A percentile compares a stretch with the other conserved stretches of the same genome.
These are phyloP conservation scores for Eremophila alpestris DNA, from an alignment of 2,797 vertebrate species.

Conservation along the genomic window DNA sequence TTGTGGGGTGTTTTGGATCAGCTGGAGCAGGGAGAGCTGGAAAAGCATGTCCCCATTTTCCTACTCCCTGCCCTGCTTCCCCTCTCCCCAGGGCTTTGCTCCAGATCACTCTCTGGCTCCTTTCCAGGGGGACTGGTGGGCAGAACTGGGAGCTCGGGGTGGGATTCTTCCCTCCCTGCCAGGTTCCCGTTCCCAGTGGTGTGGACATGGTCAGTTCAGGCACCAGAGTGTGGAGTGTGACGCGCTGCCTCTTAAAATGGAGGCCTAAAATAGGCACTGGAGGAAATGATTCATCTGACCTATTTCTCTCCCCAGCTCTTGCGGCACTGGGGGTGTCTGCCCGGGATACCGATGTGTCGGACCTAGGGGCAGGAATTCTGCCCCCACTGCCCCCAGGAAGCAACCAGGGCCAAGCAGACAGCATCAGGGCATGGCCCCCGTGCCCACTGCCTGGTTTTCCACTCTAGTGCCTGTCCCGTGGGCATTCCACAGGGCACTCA, in stretches of 20 bases:
- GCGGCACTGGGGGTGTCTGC: not conserved
- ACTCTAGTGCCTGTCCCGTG: accelerated
- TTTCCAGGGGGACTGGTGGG: accelerated
- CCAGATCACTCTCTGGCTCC: accelerated
- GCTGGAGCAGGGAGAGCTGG: not conserved
- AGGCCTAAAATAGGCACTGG: conserved; percentile 61
- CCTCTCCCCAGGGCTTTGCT: not conserved
- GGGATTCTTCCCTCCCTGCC: not conserved
- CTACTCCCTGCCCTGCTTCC: not conserved
- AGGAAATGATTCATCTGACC: conserved; percentile 73
- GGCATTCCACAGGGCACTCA: not conserved
- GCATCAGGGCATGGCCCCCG: accelerated
- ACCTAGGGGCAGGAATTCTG: not conserved
- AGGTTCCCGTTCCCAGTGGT: accelerated
- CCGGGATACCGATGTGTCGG: not conserved
- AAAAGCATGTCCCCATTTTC: not conserved
- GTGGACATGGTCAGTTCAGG: not conserved
- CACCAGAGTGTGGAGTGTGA: not conserved
- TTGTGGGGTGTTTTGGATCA: not conserved
- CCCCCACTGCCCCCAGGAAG: accelerated
- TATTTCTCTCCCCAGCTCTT: conserved; percentile 47
- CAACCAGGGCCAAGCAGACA: accelerated
- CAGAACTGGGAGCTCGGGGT: accelerated
- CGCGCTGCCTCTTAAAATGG: conserved; percentile 39
- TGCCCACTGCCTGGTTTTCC: not conserved